Percentiles rank a stretch among this genome's conserved stretches.
These are phyloP conservation scores for Lepus timidus DNA, from an alignment of 2,113 vertebrate species.

Conservation along the genomic window DNA sequence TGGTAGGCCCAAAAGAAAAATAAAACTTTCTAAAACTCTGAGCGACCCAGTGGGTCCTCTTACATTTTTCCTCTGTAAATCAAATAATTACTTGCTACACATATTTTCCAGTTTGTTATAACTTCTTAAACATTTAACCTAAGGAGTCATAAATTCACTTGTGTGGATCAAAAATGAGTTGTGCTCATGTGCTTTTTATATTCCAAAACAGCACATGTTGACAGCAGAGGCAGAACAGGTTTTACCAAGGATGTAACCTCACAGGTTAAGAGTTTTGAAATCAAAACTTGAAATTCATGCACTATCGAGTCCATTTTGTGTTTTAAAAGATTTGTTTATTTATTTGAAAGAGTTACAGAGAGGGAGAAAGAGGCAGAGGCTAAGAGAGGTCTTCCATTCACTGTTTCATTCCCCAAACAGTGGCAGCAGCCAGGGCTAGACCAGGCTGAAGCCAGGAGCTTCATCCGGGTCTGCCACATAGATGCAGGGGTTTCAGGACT, in stretches of 20 bases:
- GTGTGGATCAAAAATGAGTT: conserved; percentile 46
- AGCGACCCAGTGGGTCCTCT: conserved; percentile 52
- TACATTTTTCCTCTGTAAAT: conserved; percentile 75
- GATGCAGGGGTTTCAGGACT: too few species aligned
- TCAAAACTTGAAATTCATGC: conserved; percentile 45
- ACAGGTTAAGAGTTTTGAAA: conserved; percentile 53
- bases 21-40: conserved; percentile 72
- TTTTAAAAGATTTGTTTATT: too few species aligned
- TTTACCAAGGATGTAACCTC: conserved; percentile 56
- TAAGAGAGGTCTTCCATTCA: too few species aligned
- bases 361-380: too few species aligned
- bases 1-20: background rate
- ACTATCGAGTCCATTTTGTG: conserved; percentile 30
- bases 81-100: conserved; percentile 75
- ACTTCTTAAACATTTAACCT: conserved; percentile 73
- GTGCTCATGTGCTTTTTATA: background rate
- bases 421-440: too few species aligned
- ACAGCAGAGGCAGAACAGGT: conserved; percentile 13
- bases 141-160: conserved; percentile 63
- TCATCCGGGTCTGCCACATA: too few species aligned
- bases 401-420: too few species aligned
- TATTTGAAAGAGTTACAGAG: too few species aligned
- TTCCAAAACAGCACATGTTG: conserved; percentile 35
- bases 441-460: too few species aligned
- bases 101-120: conserved; percentile 81